Base-by-base conservation (phyloP, 2,113 vertebrate genomes). In the Gallinago jamesoni region DNA sequence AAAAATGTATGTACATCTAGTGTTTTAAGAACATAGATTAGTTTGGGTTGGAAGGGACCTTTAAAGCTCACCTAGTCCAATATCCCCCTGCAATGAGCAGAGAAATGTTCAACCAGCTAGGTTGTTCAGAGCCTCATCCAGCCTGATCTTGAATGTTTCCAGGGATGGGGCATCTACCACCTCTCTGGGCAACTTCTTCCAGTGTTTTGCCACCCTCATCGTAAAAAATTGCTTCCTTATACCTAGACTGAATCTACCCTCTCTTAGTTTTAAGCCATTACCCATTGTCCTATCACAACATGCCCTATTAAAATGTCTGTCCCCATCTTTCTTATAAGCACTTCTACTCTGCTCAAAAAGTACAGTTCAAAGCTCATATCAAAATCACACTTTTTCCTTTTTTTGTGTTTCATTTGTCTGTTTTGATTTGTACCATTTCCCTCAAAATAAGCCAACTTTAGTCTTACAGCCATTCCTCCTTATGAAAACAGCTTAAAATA, bases 401-500 rank as follows among this genome's bases (percentile, higher is more conserved):
- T 68, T 72, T 39, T 8, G 2, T 35, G 30, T 15, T 67, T 59
- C 52, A 19, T 67, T 84, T 83, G 27, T 88, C 91, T 92, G 66
- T 48, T 89, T 90, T 81, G 56, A 69, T 84, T 74, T 78, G 12
- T 69, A 45, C 24, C 1, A 2, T 68, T 94, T 96, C 22, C 70
- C n/a, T 84, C 88, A 89, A 79, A 85, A 86, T 43, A 75, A 92
- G 47, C 47, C 64, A 92, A 22, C 48, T 63, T 74, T 53, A 24
- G 17, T 81, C 30, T 67, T 86, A 43, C 63, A 92, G 64, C 18
- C 63, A 60, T 79, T 78, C 56, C 37, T 88, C 25, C 43, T 69
- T 41, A 78, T 18, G 31, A 92, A 90, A 95, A 89, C 86, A 87
- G 66, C 69, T 84, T 68, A 62, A 75, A 94, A 89, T 91, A 84